Percentiles rank a stretch among this genome's conserved stretches.
Evolutionary conservation across 2,888 invertebrate genomes (phyloP).

Genomic region (Hirtodrosophila histrioides): DNA sequence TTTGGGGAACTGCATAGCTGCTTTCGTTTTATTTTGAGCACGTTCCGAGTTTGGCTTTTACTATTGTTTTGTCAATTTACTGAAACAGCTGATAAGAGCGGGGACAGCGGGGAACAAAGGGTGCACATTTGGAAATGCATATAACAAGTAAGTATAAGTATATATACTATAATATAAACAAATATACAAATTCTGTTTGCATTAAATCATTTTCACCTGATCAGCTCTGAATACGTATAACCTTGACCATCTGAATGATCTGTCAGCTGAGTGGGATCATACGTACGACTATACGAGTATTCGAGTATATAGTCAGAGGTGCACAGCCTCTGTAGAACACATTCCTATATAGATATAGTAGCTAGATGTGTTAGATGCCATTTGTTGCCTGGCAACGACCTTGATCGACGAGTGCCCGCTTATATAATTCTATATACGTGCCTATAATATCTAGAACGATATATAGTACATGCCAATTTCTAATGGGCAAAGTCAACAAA

Average conservation of each 20-base stretch:
- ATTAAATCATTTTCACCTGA: constrained; percentile 56
- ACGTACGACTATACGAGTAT: no score
- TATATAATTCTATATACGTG: constrained; percentile 49
- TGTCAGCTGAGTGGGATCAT: neutral
- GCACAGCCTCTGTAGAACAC: no score
- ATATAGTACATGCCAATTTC: constrained; percentile 18
- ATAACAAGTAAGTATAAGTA: no score
- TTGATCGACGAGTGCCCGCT: constrained; percentile 52
- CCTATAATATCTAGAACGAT: neutral
- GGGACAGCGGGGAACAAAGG: constrained; percentile 37
- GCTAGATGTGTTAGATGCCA: constrained; percentile 8
- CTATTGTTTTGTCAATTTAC: constrained; percentile 48
- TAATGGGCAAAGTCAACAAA: constrained; percentile 31
- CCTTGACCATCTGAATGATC: constrained; percentile 47
- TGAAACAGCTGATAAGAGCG: constrained; percentile 53
- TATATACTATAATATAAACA: no score
- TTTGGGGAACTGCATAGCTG: constrained; percentile 20
- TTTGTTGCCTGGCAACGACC: constrained; percentile 43
- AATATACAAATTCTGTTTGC: constrained; percentile 14
- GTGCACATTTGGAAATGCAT: constrained; percentile 21
- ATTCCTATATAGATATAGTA: constrained; percentile 14
- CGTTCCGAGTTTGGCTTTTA: constrained; percentile 53
- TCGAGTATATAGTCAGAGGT: constrained; percentile 1
- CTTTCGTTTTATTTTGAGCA: constrained; percentile 51
- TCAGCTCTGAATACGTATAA: constrained; percentile 34